Base-by-base conservation (phyloP, 2,113 vertebrate genomes). In the Formicarius rufipectus region DNA sequence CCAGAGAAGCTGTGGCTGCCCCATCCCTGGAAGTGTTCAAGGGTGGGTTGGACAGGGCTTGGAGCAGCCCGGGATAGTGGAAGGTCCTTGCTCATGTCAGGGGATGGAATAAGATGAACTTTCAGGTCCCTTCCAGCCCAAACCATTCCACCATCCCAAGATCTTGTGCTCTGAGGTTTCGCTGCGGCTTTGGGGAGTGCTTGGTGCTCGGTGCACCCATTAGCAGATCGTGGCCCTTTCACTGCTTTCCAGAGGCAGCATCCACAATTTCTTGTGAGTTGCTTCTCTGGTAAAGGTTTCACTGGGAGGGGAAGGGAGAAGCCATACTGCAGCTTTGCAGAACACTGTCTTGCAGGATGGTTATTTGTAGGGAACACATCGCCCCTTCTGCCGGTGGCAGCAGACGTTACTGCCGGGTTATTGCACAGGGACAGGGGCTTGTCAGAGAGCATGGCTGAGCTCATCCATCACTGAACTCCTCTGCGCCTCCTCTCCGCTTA, bases 401-500 rank as follows among this genome's bases (percentile, higher is more conserved):
- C 85, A 72, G 66, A 63, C 56, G 12, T 90, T 93, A 52, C 66
- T 63, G 79, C 88, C 84, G 0, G 5, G 35, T 59, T 74, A 56
- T 25, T 87, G 85, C 94, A 55, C 3, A 17, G 90, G 90, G 88
- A 93, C 82, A 85, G 63, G 78, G 47, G 62, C 66, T 74, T 92
- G 93, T 92, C 88, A 20, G 3, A 49, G 88, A 87, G 74, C 67
- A 35, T 5, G n/a, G 85, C 85, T 93, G 90, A 87, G 82, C 78
- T 97, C 90, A 94, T 95, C 92, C 90, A 75, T 94, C 94, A 87
- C 74, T 24, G 53, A 79, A 5, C 47, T 93, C 78, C 84, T 76
- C 84, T 64, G 87, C 56, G 81, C 67, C 82, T 93, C 18, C 10
- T 23, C 85, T 91, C 81, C 92, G 78, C 87, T 72, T 40, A 45